Evolutionary conservation across 2,888 invertebrate genomes (phyloP).

Genomic region (Trichogramma evanescens): DNA sequence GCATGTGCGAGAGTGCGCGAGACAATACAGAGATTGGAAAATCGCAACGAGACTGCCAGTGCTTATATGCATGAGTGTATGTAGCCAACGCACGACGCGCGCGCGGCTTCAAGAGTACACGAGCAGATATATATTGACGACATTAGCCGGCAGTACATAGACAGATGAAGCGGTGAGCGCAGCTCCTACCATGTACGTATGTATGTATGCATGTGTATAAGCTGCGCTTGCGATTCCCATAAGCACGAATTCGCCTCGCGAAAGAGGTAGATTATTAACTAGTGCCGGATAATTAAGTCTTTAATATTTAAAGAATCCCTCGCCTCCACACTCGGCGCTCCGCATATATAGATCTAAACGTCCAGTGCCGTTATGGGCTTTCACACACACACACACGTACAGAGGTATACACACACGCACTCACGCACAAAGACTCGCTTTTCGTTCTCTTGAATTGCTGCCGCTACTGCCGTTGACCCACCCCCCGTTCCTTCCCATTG

Average conservation of each 20-base stretch:
- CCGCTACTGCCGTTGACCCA: constrained; percentile 1
- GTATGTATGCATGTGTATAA: constrained; percentile 7
- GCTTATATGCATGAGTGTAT: constrained; percentile 11
- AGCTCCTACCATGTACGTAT: constrained; percentile 7
- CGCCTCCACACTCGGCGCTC: constrained; percentile 7
- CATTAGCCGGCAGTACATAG: constrained; percentile 16
- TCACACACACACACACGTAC: constrained; percentile 7
- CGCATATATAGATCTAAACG: too few relatives aligned
- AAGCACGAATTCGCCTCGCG: constrained; percentile 28
- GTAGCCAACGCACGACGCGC: constrained; percentile 8
- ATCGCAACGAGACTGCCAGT: constrained; percentile 9
- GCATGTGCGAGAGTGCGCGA: not conserved
- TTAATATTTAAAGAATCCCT: constrained; percentile 39
- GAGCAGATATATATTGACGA: constrained; percentile 20
- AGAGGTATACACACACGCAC: constrained; percentile 24
- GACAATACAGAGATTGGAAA: constrained; percentile 14
- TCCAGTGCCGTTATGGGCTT: too few relatives aligned
- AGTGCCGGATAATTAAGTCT: constrained; percentile 40
- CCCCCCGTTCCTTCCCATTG: constrained; percentile 2
- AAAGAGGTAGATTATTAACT: constrained; percentile 37
- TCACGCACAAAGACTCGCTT: not conserved
- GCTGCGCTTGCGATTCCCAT: constrained; percentile 5
- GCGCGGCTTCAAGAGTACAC: not conserved
- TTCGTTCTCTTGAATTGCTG: constrained; percentile 17
- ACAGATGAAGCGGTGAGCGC: constrained; percentile 7